These are phyloP conservation scores for Panthera leo DNA, from an alignment of 2,113 vertebrate species.

Conservation along the genomic window DNA sequence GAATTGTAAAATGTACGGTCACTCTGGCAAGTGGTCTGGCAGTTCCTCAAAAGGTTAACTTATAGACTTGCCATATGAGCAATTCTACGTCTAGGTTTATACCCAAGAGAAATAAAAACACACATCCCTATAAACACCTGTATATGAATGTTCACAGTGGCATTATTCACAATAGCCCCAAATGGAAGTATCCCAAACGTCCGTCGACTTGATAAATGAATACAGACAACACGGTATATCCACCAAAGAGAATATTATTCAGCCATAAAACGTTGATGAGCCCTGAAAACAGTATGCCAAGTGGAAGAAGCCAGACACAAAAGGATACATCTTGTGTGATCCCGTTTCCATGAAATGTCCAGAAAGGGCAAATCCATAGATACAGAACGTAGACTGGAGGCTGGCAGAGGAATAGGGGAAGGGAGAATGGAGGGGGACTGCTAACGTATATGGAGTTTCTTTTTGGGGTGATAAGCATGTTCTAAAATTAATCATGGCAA, in stretches of 20 bases:
- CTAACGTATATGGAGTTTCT: background rate
- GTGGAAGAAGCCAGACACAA: background rate
- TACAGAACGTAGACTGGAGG: background rate
- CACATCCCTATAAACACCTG: background rate
- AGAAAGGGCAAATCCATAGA: background rate
- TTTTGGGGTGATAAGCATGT: background rate
- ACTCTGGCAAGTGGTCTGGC: background rate
- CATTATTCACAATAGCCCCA: background rate
- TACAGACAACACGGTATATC: background rate
- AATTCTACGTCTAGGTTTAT: background rate
- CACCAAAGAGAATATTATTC: too few species aligned
- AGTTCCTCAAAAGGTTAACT: background rate
- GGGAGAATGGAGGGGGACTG: background rate
- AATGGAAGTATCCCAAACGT: background rate
- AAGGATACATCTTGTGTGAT: background rate
- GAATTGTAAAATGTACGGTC: background rate
- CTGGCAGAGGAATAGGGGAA: background rate
- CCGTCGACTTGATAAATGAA: too few species aligned
- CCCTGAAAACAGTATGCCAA: background rate
- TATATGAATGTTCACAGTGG: background rate
- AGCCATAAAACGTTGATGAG: background rate
- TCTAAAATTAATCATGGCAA: background rate
- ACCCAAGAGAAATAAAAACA: background rate
- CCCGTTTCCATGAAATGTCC: background rate
- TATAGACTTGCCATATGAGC: background rate